These are phyloP conservation scores for Syndactyla subalaris DNA, from an alignment of 2,797 vertebrate species.

Conservation along the genomic window DNA sequence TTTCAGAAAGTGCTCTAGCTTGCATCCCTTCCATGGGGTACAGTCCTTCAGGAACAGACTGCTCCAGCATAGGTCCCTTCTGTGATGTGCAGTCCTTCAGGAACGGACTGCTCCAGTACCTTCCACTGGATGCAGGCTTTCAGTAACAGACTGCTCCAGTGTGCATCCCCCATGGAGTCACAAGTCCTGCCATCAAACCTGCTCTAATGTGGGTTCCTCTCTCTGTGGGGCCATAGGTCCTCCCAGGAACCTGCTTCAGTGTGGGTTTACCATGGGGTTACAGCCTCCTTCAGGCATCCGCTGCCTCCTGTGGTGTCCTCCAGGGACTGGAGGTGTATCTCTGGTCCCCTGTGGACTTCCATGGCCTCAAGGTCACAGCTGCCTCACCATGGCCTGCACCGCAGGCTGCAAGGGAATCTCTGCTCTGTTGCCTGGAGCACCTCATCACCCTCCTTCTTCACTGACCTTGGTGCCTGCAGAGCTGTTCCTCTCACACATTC, in stretches of 20 bases:
- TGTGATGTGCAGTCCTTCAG: not conserved
- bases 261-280: not conserved
- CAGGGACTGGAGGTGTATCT: not conserved
- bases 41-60: not conserved
- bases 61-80: not conserved
- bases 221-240: too few species aligned
- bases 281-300: not conserved
- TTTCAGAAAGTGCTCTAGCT: not conserved
- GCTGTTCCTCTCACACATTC: not conserved
- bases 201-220: too few species aligned
- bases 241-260: not conserved
- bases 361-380: not conserved
- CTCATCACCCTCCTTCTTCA: not conserved
- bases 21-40: not conserved
- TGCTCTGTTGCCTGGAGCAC: not conserved
- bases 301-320: not conserved
- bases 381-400: not conserved
- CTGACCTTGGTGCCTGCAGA: not conserved
- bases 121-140: too few species aligned
- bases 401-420: fast-evolving
- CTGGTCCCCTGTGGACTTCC: fast-evolving
- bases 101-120: not conserved
- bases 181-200: too few species aligned
- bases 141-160: too few species aligned
- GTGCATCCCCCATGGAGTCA: too few species aligned